Conservation (phyloP, 2,797 vertebrate species). For the Cyprinodon diabolis region DNA sequence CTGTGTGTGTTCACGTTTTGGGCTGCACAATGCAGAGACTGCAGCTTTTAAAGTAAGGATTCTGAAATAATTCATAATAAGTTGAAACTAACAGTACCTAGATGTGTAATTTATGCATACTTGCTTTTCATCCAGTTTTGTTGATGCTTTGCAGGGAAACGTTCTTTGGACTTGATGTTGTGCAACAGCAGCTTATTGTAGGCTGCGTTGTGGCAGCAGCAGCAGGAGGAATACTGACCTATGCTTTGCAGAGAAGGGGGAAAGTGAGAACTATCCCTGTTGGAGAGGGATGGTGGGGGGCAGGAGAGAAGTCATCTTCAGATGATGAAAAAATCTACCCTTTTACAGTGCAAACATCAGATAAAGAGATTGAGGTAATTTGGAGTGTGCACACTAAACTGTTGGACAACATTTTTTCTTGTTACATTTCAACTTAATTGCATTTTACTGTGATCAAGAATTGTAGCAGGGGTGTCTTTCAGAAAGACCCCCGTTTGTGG, state of each 20-base stretch:
- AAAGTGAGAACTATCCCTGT: conserved; percentile 77
- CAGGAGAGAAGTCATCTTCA: conserved; percentile 63
- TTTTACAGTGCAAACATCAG: conserved; percentile 83
- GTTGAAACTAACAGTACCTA: not conserved
- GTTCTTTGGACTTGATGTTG: conserved; percentile 58
- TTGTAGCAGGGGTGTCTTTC: no score
- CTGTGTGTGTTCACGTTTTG: not conserved
- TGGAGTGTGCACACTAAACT: not conserved
- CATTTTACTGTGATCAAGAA: no score
- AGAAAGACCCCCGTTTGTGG: no score
- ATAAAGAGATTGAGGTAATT: conserved; percentile 84
- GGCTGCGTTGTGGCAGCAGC: conserved; percentile 79
- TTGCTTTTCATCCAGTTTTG: not conserved
- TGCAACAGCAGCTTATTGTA: conserved; percentile 57
- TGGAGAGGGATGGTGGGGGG: conserved; percentile 89
- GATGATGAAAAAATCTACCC: conserved; percentile 78
- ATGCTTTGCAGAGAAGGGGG: conserved; percentile 66
- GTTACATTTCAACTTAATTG: no score
- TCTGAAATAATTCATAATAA: not conserved
- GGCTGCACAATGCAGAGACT: conserved; percentile 54
- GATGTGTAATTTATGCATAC: not conserved
- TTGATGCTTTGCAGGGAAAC: conserved; percentile 53
- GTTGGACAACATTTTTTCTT: not conserved
- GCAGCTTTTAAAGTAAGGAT: conserved; percentile 55
- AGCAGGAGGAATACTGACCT: conserved; percentile 77